phyloP scores from a whole-genome alignment of 1,140 invertebrate genomes.

The Reticulitermes speratus region DNA sequence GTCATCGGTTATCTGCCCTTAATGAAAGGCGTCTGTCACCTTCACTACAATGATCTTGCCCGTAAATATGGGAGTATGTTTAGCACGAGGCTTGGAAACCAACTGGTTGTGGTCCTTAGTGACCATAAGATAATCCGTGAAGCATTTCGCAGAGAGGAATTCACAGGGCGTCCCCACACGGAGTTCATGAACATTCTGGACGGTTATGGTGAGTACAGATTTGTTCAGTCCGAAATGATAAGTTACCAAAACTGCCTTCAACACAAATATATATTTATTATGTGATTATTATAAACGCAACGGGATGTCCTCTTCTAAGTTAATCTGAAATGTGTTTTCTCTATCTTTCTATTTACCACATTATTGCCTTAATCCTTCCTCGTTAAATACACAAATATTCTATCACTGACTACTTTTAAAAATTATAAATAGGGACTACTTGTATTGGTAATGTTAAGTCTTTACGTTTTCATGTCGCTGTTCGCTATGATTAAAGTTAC shows the following conservation, averaged over 20 bases:
- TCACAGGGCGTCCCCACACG: conserved; percentile 79
- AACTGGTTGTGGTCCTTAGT: conserved; percentile 79
- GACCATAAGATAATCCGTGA: conserved; percentile 82
- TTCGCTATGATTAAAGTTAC: too few species aligned
- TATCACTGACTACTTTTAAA: too few species aligned
- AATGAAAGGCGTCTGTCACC: conserved; percentile 72
- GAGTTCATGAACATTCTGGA: conserved; percentile 82
- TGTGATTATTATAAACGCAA: neutral
- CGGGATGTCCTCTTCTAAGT: neutral
- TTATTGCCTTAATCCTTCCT: too few species aligned
- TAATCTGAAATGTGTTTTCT: neutral
- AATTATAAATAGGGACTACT: too few species aligned
- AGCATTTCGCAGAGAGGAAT: conserved; percentile 79
- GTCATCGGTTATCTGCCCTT: conserved; percentile 79
- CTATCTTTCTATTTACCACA: neutral
- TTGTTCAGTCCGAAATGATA: too few species aligned
- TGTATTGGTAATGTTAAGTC: too few species aligned
- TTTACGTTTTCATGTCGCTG: too few species aligned
- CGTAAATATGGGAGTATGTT: conserved; percentile 78
- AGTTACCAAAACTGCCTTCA: neutral
- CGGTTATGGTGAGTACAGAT: conserved; percentile 76
- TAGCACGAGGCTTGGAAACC: conserved; percentile 74
- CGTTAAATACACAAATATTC: too few species aligned
- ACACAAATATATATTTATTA: neutral
- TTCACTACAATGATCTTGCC: conserved; percentile 72